Evolutionary conservation across 2,797 vertebrate genomes (phyloP).

Genomic region (Darevskia mixta): DNA sequence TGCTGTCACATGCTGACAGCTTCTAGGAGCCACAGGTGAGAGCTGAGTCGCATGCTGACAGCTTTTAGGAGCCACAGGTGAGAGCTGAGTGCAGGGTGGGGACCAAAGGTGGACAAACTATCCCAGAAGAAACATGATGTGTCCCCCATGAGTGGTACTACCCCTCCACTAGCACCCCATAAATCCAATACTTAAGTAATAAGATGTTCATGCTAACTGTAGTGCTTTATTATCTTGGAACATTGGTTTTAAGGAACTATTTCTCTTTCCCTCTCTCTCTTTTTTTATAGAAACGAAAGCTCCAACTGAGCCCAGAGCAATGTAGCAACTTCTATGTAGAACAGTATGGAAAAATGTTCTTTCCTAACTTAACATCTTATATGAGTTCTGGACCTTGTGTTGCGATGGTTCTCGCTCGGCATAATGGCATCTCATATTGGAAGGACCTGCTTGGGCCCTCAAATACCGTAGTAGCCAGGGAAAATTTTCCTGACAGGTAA

Average conservation of each 20-base stretch:
- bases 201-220: background rate
- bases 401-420: slow-evolving; percentile 86
- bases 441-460: slow-evolving; percentile 90
- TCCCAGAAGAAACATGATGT: no score
- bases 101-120: no score
- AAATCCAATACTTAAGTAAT: background rate
- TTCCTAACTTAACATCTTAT: slow-evolving; percentile 91
- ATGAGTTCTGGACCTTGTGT: slow-evolving; percentile 94
- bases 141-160: no score
- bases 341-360: slow-evolving; percentile 90
- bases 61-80: no score
- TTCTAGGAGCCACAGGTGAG: no score
- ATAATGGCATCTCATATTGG: slow-evolving; percentile 88
- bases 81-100: no score
- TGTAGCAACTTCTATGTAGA: slow-evolving; percentile 95
- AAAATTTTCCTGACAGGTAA: slow-evolving; percentile 90
- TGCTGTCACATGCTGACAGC: no score
- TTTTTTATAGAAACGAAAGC: slow-evolving; percentile 84
- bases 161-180: no score
- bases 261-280: background rate
- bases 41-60: no score
- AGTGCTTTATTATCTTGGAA: background rate
- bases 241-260: slow-evolving; percentile 13
- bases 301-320: slow-evolving; percentile 92
- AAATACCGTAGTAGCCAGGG: slow-evolving; percentile 84